phyloP scores from a whole-genome alignment of 2,797 vertebrate species.

The Anolis apletophallus region DNA sequence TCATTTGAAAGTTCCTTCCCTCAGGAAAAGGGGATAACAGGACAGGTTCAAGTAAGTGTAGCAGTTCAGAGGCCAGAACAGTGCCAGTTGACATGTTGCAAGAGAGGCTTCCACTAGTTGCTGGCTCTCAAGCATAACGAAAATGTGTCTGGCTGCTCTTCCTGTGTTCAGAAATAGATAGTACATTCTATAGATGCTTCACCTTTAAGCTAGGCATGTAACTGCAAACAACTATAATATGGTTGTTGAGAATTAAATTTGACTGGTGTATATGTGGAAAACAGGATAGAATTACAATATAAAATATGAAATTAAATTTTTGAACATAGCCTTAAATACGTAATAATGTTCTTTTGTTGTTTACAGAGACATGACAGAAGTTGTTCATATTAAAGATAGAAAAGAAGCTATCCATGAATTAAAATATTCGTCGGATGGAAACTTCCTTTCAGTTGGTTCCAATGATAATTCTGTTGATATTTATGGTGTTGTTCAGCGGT shows the following conservation, averaged over 20 bases:
- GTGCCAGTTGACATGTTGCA: too few relatives aligned
- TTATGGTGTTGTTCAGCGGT: conserved; percentile 95
- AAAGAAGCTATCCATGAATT: conserved; percentile 98
- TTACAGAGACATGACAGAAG: conserved; percentile 98
- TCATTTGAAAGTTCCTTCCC: too few relatives aligned
- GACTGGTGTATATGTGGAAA: neutral
- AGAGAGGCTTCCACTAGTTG: too few relatives aligned
- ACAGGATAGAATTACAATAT: neutral
- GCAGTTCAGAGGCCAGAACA: too few relatives aligned
- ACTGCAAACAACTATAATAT: neutral
- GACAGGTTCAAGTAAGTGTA: too few relatives aligned
- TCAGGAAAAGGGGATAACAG: too few relatives aligned
- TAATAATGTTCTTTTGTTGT: conserved; percentile 63
- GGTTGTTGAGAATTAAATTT: neutral
- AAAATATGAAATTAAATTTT: neutral
- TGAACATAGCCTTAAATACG: conserved; percentile 37
- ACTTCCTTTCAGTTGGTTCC: conserved; percentile 94
- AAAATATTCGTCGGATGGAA: conserved; percentile 96
- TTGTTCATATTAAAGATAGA: conserved; percentile 98
- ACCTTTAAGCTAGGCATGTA: neutral
- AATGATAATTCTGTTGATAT: conserved; percentile 96
- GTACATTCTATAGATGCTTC: neutral
- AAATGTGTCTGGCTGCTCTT: neutral
- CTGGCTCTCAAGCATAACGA: too few relatives aligned
- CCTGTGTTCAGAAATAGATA: neutral